These are phyloP conservation scores for Drosophila recens DNA, from an alignment of 2,888 invertebrate genomes.

Conservation along the genomic window DNA sequence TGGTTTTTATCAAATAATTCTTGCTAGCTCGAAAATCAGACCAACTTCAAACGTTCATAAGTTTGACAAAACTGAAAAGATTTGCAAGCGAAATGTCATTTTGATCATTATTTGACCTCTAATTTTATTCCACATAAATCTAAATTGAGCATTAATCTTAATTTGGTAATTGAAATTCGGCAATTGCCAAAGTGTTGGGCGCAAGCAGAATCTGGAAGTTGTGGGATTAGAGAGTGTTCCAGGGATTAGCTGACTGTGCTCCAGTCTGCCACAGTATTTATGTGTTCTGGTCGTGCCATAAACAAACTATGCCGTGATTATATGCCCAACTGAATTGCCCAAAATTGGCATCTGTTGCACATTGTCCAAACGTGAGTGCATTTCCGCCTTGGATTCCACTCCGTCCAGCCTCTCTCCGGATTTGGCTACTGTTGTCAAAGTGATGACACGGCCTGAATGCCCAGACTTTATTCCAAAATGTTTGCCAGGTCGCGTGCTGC, in stretches of 20 bases:
- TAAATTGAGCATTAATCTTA: neutral
- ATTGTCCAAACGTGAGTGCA: conserved; percentile 63
- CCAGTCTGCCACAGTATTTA: conserved; percentile 45
- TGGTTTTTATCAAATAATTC: no score
- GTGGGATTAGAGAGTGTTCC: conserved; percentile 59
- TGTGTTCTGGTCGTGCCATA: conserved; percentile 57
- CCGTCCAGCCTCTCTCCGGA: conserved; percentile 1
- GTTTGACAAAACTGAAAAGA: no score
- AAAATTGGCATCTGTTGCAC: conserved; percentile 72
- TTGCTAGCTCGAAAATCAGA: no score
- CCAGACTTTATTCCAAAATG: conserved; percentile 21
- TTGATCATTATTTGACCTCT: neutral
- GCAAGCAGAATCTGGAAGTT: neutral
- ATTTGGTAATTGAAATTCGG: conserved; percentile 73
- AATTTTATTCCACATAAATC: conserved; percentile 13
- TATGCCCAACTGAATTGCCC: conserved; percentile 34
- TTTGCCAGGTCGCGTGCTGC: conserved; percentile 57
- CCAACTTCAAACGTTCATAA: no score
- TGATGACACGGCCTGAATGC: conserved; percentile 50
- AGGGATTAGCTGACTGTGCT: conserved; percentile 39
- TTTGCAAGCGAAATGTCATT: no score
- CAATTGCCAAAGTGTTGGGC: conserved; percentile 40
- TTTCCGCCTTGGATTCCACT: conserved; percentile 52
- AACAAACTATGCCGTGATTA: conserved; percentile 55
- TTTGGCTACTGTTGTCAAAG: conserved; percentile 47